Evolutionary conservation across 2,888 invertebrate genomes (phyloP).

Genomic region (Rhingia rostrata): DNA sequence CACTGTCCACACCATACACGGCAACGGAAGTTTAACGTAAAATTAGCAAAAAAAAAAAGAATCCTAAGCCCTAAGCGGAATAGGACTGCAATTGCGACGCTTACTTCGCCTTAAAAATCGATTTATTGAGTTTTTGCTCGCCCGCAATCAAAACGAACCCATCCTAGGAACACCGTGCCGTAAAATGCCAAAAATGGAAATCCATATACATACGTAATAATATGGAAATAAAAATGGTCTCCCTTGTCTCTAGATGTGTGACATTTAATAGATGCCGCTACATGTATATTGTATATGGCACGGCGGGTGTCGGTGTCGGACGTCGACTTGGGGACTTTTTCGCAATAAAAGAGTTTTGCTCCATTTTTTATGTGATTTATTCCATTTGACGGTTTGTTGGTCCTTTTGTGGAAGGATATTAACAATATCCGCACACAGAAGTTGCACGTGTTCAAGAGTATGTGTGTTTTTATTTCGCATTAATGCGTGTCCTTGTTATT

Average conservation of each 20-base stretch:
- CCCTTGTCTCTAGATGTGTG: conserved; percentile 8
- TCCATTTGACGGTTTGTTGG: conserved; percentile 14
- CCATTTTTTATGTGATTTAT: conserved; percentile 43
- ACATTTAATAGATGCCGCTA: no score
- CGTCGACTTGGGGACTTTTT: no score
- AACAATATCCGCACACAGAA: conserved; percentile 15
- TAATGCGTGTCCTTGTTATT: conserved; percentile 6
- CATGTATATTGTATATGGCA: no score
- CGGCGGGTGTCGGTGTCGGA: no score
- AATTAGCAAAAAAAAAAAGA: conserved; percentile 46
- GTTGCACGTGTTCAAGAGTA: conserved; percentile 18
- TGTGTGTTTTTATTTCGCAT: background rate
- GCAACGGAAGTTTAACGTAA: conserved; percentile 55
- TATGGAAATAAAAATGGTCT: conserved; percentile 42
- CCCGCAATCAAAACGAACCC: background rate
- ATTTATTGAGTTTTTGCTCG: conserved; percentile 19
- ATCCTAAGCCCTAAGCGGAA: background rate
- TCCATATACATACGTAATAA: background rate
- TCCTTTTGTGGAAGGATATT: conserved; percentile 31
- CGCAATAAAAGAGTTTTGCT: conserved; percentile 36
- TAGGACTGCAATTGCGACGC: conserved; percentile 13
- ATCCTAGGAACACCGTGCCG: background rate
- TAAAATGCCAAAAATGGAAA: conserved; percentile 17
- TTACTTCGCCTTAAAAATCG: conserved; percentile 25
- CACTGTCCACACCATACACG: conserved; percentile 22